phyloP scores from a whole-genome alignment of 1,140 invertebrate species.

The Psix sp. region DNA sequence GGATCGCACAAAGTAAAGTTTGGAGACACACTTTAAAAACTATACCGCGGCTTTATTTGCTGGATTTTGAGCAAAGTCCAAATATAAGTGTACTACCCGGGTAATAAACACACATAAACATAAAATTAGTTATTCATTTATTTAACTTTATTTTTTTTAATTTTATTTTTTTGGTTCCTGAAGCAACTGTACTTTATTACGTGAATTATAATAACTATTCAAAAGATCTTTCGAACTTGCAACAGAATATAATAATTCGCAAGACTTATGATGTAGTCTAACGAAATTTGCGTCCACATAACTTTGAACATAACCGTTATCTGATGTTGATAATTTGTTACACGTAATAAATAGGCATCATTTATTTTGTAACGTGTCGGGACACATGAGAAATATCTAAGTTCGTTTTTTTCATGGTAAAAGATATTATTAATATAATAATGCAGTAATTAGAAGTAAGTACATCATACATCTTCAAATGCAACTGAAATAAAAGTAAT shows the following conservation, averaged over 20 bases:
- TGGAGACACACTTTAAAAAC: background rate
- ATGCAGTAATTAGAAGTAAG: conserved; percentile 21
- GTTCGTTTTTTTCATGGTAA: conserved; percentile 18
- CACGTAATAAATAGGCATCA: conserved; percentile 15
- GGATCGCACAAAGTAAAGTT: background rate
- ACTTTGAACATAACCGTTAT: conserved; percentile 19
- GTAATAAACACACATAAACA: no score
- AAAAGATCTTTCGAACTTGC: no score
- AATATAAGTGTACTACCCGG: background rate
- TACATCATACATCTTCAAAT: conserved; percentile 21
- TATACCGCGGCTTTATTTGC: background rate
- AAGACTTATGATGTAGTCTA: background rate
- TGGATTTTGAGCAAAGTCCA: background rate
- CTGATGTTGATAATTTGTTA: conserved; percentile 23
- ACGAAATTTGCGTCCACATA: conserved; percentile 6
- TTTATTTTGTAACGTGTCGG: conserved; percentile 25
- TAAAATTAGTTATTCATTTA: no score
- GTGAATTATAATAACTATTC: no score
- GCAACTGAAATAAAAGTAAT: conserved; percentile 34
- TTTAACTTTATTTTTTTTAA: no score
- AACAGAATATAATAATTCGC: no score
- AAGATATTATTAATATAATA: conserved; percentile 34
- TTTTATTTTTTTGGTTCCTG: no score
- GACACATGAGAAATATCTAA: conserved; percentile 8
- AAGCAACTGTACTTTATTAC: no score